These are phyloP conservation scores for Zosterops japonicus DNA, from an alignment of 2,113 vertebrate species.

Conservation along the genomic window DNA sequence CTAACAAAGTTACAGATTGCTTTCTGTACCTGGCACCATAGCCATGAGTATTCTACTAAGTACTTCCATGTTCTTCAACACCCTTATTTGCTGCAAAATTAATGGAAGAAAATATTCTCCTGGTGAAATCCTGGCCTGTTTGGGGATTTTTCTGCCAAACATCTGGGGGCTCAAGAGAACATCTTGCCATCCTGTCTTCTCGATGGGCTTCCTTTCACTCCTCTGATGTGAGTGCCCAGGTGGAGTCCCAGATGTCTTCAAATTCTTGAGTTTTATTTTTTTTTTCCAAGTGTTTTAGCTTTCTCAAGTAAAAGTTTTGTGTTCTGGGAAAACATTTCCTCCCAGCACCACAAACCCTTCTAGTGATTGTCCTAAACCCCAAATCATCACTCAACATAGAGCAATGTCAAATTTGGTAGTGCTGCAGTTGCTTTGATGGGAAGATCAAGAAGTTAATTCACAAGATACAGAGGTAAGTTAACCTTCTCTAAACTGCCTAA, in stretches of 20 bases:
- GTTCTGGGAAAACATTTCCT: not conserved
- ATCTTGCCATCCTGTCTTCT: not conserved
- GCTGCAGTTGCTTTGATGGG: not conserved
- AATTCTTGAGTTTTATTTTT: not conserved
- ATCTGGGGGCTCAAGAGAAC: not conserved
- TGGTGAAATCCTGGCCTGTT: not conserved
- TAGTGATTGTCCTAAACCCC: not conserved
- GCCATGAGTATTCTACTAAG: not conserved
- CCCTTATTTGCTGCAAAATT: not conserved
- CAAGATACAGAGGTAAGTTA: not conserved
- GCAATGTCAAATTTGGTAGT: not conserved
- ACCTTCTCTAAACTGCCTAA: not conserved
- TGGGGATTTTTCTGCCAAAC: not conserved
- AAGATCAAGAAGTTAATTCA: not conserved
- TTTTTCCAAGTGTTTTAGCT: not conserved
- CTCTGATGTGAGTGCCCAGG: accelerated
- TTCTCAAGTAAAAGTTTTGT: not conserved
- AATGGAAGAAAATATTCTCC: not conserved
- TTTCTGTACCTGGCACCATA: not conserved
- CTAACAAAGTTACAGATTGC: not conserved
- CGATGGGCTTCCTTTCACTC: not conserved
- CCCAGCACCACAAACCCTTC: not conserved
- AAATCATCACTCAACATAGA: not conserved
- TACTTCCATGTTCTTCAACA: not conserved
- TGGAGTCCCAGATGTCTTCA: not conserved